These are phyloP conservation scores for Notospermus geniculatus DNA, from an alignment of 1,140 invertebrate genomes.

Conservation along the genomic window DNA sequence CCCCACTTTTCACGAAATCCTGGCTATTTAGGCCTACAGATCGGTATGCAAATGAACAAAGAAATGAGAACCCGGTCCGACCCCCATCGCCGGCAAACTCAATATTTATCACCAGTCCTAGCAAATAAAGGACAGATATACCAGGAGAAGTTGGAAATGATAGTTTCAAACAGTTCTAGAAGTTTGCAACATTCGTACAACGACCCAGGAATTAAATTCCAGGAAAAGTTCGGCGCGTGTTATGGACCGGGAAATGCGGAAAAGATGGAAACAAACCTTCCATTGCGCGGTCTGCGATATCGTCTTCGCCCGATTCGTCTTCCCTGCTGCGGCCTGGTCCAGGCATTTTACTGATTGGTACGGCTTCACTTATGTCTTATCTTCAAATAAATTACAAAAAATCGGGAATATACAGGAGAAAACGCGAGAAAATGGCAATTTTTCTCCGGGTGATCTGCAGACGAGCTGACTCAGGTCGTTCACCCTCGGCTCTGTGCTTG, in stretches of 20 bases:
- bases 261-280: too few relatives aligned
- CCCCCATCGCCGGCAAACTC: not conserved
- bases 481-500: not conserved
- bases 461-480: not conserved
- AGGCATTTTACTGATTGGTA: conserved; percentile 16
- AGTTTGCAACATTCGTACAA: conserved; percentile 29
- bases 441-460: too few relatives aligned
- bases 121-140: not conserved
- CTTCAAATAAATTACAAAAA: not conserved
- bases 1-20: conserved; percentile 21
- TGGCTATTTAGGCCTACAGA: conserved; percentile 17
- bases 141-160: conserved; percentile 5
- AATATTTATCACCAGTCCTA: conserved; percentile 3
- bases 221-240: too few relatives aligned
- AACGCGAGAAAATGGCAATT: not conserved
- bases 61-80: conserved; percentile 18
- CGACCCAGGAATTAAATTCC: conserved; percentile 14
- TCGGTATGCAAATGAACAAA: conserved; percentile 41
- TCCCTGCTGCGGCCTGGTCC: conserved; percentile 24
- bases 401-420: not conserved
- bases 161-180: conserved; percentile 25
- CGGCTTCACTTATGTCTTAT: not conserved
- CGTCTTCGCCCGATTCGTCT: not conserved
- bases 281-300: too few relatives aligned
- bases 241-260: too few relatives aligned